Base-by-base conservation (phyloP, 2,113 vertebrate species). In the Macroglossus sobrinus region DNA sequence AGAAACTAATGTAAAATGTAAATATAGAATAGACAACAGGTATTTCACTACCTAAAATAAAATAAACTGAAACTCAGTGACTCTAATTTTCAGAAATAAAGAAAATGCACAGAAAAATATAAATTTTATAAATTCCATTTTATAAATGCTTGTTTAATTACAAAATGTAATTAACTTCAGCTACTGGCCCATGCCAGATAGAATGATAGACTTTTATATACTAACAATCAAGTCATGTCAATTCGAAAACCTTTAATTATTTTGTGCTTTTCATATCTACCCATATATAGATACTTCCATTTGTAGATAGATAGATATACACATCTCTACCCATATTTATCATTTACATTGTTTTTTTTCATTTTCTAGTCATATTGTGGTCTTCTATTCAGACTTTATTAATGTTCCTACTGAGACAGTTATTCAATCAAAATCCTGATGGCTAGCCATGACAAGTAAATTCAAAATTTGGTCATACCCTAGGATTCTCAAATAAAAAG, bases 11-110 rank as follows among this genome's bases (percentile, higher is more conserved):
- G 47, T 45, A 55, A 71, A 84, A 69, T 66, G 6, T 26, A 50
- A 30, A 66, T 19, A 75, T 7, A 45, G 21, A 72, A 57, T 35
- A 64, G 12, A 93, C 7, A 59, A 93, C 87, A 90, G 13, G 75
- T 66, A 78, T 63, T 88, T 88, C 5, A 66, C 6, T 63, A 50
- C 69, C 75, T 81, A 93, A 95, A 96, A 84, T 79, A 68, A 78
- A 84, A 68, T 82, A 69, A 90, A 82, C 8, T 75, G 35, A 93
- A 59, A 59, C 21, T 59, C 4, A 57, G 14, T 16, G 4, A 93
- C 79, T 61, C 5, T 7, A 40, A 35, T 63, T 89, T 94, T 76
- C 35, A 47, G 57, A 92, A 95, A 43, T 10, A 81, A 24, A 80
- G 66, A 79, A 93, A 69, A 91, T 38, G 57, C 15, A 95, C 26